These are phyloP conservation scores for Lycocerus yunnanus DNA, from an alignment of 2,888 invertebrate genomes.

Conservation along the genomic window DNA sequence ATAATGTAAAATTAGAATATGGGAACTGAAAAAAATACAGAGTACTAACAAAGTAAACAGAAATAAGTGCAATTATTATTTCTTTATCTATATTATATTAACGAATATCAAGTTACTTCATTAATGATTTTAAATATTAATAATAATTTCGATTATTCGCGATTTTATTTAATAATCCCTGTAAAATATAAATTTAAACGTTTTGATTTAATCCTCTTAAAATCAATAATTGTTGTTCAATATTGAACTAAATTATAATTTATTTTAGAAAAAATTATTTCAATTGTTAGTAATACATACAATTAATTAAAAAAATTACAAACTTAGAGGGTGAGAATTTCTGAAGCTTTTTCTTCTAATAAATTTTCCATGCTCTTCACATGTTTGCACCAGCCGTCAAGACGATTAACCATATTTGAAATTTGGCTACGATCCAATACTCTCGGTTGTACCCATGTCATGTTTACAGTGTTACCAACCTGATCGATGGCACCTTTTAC, in stretches of 20 bases:
- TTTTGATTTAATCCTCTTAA: too few species aligned
- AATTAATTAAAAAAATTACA: not conserved
- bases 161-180: too few species aligned
- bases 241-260: not conserved
- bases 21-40: too few species aligned
- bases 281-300: not conserved
- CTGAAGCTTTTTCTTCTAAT: slow-evolving; percentile 74
- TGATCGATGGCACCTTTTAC: slow-evolving; percentile 96
- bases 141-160: too few species aligned
- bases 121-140: too few species aligned
- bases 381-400: slow-evolving; percentile 76
- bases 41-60: too few species aligned
- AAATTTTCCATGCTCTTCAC: slow-evolving; percentile 74
- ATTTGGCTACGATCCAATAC: slow-evolving; percentile 75
- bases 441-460: slow-evolving; percentile 87
- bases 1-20: too few species aligned
- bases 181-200: too few species aligned
- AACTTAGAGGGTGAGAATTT: slow-evolving; percentile 75
- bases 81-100: too few species aligned
- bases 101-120: too few species aligned
- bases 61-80: too few species aligned
- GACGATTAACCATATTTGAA: slow-evolving; percentile 69
- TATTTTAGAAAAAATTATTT: not conserved
- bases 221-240: too few species aligned
- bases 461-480: slow-evolving; percentile 68